phyloP scores from a whole-genome alignment of 2,797 vertebrate genomes.

The Limosa lapponica region DNA sequence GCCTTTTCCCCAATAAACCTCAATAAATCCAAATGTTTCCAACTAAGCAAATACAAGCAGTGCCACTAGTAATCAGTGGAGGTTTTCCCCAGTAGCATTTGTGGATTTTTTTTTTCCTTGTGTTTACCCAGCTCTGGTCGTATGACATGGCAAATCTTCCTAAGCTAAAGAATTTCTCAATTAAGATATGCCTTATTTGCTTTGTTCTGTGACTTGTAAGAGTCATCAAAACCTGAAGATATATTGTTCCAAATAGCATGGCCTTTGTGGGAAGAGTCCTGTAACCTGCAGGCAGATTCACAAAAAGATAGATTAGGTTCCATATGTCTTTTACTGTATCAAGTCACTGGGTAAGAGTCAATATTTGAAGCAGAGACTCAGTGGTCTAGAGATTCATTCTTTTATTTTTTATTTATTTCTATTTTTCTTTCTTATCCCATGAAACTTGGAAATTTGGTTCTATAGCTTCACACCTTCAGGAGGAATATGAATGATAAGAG shows the following conservation, averaged over 20 bases:
- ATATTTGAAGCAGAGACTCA: background rate
- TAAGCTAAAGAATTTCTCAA: background rate
- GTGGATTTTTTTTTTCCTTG: background rate
- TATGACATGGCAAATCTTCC: background rate
- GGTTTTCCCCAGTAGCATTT: background rate
- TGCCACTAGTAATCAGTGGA: background rate
- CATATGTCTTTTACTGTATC: background rate
- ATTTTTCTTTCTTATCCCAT: background rate
- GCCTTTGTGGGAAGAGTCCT: background rate
- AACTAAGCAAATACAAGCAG: background rate
- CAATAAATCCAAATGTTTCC: background rate
- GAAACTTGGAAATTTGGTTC: background rate
- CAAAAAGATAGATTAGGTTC: background rate
- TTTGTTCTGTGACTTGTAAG: background rate
- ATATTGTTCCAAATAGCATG: background rate
- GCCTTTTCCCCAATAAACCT: background rate
- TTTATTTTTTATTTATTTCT: background rate
- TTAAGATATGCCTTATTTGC: background rate
- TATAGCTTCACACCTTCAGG: background rate
- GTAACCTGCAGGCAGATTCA: background rate
- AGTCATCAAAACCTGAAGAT: background rate
- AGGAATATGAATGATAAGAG: background rate
- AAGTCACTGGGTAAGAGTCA: background rate
- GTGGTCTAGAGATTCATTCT: background rate
- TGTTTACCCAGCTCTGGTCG: background rate